A percentile compares a stretch with the other conserved stretches of the same genome.
Evolutionary conservation across 2,797 vertebrate genomes (phyloP).

Genomic region (Arremon aurantiirostris): DNA sequence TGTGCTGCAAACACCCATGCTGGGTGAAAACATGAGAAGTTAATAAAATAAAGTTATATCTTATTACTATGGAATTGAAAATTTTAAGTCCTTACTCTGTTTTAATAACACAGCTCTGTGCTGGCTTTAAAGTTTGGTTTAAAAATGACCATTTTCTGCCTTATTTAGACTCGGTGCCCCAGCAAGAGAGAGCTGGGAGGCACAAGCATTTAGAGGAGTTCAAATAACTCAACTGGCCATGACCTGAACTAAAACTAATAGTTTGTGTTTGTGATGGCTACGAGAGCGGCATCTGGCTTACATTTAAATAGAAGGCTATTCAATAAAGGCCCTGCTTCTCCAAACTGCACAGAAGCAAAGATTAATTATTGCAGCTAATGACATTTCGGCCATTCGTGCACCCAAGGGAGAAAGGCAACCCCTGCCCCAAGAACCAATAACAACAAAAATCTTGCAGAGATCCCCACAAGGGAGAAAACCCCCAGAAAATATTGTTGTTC

Average conservation of each 20-base stretch:
- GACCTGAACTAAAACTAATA: conserved; percentile 68
- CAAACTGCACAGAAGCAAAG: conserved; percentile 39
- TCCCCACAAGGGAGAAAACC: background rate
- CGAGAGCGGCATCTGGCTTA: conserved; percentile 65
- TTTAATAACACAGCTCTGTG: accelerated
- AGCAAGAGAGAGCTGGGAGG: conserved; percentile 6
- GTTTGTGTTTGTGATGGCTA: conserved; percentile 68
- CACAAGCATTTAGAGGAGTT: conserved; percentile 29
- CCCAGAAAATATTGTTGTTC: background rate
- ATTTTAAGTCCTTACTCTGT: background rate
- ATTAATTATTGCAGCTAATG: conserved; percentile 33
- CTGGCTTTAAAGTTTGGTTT: background rate
- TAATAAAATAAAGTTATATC: background rate
- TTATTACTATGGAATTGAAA: accelerated
- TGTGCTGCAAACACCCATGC: background rate
- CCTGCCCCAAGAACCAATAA: background rate
- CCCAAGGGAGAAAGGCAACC: conserved; percentile 1
- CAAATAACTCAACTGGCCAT: conserved; percentile 60
- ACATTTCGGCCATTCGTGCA: background rate
- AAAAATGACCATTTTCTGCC: background rate
- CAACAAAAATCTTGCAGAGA: conserved; percentile 9
- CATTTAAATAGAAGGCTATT: conserved; percentile 45
- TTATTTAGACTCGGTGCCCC: background rate
- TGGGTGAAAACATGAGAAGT: background rate
- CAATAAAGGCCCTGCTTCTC: conserved; percentile 50